Evolutionary conservation across 2,888 invertebrate species (phyloP).

Genomic region (Embidobia sp.): DNA sequence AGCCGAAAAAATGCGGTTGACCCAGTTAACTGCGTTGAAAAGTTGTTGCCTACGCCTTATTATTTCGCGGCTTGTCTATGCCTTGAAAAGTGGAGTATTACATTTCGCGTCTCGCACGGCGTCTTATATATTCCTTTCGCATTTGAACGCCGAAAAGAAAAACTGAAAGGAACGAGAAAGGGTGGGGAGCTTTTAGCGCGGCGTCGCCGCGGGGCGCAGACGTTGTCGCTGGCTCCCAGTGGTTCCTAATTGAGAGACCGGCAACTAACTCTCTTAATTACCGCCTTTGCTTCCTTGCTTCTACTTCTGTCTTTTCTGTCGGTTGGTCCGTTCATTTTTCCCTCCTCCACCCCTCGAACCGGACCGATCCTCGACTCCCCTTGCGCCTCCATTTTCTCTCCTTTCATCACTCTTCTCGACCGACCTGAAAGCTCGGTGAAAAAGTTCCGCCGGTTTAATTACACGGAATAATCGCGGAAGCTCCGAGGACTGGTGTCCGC

Average conservation of each 20-base stretch:
- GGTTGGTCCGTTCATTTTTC: conserved; percentile 59
- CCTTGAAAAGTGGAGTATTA: conserved; percentile 26
- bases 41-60: conserved; percentile 17
- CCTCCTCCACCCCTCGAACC: conserved; percentile 13
- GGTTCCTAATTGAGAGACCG: conserved; percentile 81
- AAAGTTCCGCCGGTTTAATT: conserved; percentile 84
- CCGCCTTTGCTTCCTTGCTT: conserved; percentile 79
- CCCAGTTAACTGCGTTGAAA: conserved; percentile 10
- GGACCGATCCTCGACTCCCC: conserved; percentile 52
- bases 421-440: conserved; percentile 79
- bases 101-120: conserved; percentile 8
- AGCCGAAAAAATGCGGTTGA: conserved; percentile 5
- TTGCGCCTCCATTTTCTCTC: conserved; percentile 46
- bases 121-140: conserved; percentile 13
- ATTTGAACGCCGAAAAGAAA: conserved; percentile 9
- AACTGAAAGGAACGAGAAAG: conserved; percentile 1
- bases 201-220: conserved; percentile 73
- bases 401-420: conserved; percentile 55
- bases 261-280: conserved; percentile 83
- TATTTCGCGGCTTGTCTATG: conserved; percentile 14
- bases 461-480: conserved; percentile 84
- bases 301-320: conserved; percentile 63
- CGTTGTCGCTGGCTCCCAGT: conserved; percentile 71
- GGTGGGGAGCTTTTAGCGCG: conserved; percentile 71
- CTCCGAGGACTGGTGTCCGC: conserved; percentile 57